Conservation (phyloP, 2,888 invertebrate genomes). For the Malthinus flaveolus region DNA sequence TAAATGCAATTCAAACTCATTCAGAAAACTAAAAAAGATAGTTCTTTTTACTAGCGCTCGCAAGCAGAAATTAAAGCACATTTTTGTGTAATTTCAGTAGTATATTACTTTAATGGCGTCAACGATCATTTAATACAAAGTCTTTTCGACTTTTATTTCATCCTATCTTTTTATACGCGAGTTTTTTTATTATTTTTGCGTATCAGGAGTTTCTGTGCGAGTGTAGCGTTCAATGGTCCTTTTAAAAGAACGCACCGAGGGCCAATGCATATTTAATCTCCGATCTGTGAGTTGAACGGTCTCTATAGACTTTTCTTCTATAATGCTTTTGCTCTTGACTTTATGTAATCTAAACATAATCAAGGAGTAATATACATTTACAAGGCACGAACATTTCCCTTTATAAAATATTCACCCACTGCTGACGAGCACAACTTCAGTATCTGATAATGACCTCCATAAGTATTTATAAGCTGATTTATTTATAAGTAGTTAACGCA, state of each 20-base stretch:
- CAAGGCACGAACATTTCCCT: slow-evolving; percentile 39
- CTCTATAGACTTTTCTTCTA: slow-evolving; percentile 36
- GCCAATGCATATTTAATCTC: slow-evolving; percentile 39
- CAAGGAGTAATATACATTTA: slow-evolving; percentile 43
- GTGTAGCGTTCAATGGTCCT: slow-evolving; percentile 11
- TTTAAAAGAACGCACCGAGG: slow-evolving; percentile 34
- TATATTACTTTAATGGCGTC: no score
- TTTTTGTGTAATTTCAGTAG: no score
- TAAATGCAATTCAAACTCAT: no score
- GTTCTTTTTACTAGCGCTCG: no score
- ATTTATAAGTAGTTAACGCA: slow-evolving; percentile 17
- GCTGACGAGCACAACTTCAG: slow-evolving; percentile 31
- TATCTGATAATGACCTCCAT: slow-evolving; percentile 22
- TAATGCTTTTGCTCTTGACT: slow-evolving; percentile 32
- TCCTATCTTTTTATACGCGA: no score
- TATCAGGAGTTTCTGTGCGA: background rate
- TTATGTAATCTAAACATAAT: slow-evolving; percentile 44
- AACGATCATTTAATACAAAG: no score
- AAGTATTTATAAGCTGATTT: slow-evolving; percentile 23
- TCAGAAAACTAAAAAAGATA: no score
- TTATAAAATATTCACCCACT: slow-evolving; percentile 36
- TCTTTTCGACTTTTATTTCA: no score
- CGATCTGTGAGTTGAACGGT: slow-evolving; percentile 38
- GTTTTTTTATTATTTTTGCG: no score
- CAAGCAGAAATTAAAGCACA: no score